Conservation (phyloP, 2,888 invertebrate genomes). For the Lasioglossum vierecki region DNA sequence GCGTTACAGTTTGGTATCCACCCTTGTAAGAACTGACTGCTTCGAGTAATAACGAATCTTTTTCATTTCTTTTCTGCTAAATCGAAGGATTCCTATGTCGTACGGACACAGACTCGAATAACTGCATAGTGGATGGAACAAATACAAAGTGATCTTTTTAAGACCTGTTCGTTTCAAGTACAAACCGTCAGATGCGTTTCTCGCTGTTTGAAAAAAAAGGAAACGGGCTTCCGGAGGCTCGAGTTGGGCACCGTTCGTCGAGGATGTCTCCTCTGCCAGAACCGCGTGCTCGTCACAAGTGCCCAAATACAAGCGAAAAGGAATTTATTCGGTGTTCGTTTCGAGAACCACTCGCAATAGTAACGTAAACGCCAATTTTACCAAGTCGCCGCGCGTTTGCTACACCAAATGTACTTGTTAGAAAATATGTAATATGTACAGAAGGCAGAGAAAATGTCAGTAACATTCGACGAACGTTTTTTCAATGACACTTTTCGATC, state of each 20-base stretch:
- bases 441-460: not conserved
- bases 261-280: not conserved
- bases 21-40: not conserved
- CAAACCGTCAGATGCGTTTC: not conserved
- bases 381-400: not conserved
- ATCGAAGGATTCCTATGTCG: constrained; percentile 5
- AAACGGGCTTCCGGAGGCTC: not conserved
- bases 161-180: constrained; percentile 5
- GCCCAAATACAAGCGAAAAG: not conserved
- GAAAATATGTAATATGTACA: not conserved
- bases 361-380: not conserved
- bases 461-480: not conserved
- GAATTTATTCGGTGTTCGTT: not conserved
- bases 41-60: not conserved
- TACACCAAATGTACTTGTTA: constrained; percentile 11
- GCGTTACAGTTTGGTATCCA: too few relatives aligned
- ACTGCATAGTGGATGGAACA: not conserved
- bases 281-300: not conserved
- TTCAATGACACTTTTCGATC: not conserved
- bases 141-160: not conserved
- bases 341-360: not conserved
- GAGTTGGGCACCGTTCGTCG: not conserved
- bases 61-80: not conserved
- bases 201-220: not conserved
- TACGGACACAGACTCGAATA: not conserved